Evolutionary conservation across 2,888 invertebrate genomes (phyloP), one percentile per base, ranked within the genome.

Genomic region (Trissolcus brochymenae): DNA sequence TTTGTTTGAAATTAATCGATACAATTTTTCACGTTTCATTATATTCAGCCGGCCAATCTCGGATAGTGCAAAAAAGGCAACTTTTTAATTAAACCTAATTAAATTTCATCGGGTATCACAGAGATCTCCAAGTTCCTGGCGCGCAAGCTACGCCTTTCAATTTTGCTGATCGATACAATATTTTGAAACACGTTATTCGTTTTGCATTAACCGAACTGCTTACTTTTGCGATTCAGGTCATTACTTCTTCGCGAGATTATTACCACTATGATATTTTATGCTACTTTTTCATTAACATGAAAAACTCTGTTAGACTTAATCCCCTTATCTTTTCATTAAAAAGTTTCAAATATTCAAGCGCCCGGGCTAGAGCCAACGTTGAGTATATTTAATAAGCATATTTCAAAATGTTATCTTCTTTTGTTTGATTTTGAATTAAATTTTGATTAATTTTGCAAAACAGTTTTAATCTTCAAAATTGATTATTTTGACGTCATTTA

Each of bases 261-360:
- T 57, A 66, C 40, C 50, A 29, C 25, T 40, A 17, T 13, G 21
- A 46, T 46, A 50, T 65, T 65, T 65, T 49, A 29, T 16, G 57
- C 51, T 25, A 51, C 66, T 57, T 66, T 66, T 66, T 66, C 66
- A 57, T 66, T 57, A 66, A 66, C 66, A 66, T 25, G 56, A 35
- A 41, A 57, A 66, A 57, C 57, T 66, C 57, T 57, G 57, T 41
- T 57, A 25, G 50, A 21, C n/a, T 17, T 59, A 67, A 59, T 67
- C 59, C 46, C 35, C 17, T 59, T 67, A 67, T 46, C 59, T 43
- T 67, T 67, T 67, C 59, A 67, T 67, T 67, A 66, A 49, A 67
- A 67, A 67, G 67, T 67, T 67, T 59, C 29, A 43, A 46, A 67
- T 67, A 59, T 67, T 67, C 64, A 21, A 19, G 41, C 25, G 7